Evolutionary conservation across 2,797 vertebrate species (phyloP).

Genomic region (Melanotaenia parkinsoni): DNA sequence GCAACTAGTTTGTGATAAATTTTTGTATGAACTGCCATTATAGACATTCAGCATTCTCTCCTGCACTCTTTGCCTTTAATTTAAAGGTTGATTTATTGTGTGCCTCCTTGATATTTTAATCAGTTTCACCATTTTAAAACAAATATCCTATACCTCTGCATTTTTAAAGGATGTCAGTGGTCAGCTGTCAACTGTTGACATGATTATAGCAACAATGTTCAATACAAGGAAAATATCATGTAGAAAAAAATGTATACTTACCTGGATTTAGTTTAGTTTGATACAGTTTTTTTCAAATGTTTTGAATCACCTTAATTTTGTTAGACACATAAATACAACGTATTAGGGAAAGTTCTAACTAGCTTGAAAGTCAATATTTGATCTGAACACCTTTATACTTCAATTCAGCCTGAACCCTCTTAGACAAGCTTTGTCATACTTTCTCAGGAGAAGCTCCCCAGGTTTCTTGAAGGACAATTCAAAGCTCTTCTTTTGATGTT

Average conservation of each 20-base stretch:
- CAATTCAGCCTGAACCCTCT: neutral
- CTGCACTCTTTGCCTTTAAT: neutral
- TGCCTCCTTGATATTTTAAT: neutral
- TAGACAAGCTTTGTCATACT: neutral
- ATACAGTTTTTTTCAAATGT: no score
- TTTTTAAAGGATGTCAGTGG: neutral
- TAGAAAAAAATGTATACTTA: neutral
- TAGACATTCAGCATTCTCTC: neutral
- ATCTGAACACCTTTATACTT: neutral
- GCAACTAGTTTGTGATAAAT: neutral
- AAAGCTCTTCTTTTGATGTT: neutral
- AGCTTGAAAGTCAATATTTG: neutral
- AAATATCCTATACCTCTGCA: neutral
- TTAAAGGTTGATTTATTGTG: neutral
- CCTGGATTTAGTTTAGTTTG: neutral
- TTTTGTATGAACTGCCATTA: neutral
- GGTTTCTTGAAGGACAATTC: neutral
- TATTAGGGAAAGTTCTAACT: neutral
- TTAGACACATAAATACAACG: neutral
- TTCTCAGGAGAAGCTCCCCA: neutral
- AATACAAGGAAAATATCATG: neutral
- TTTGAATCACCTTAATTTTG: no score
- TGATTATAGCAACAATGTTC: no score
- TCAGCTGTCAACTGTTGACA: no score
- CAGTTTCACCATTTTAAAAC: neutral